Evolutionary conservation across 2,888 invertebrate genomes (phyloP).

Genomic region (Meloe dianella): DNA sequence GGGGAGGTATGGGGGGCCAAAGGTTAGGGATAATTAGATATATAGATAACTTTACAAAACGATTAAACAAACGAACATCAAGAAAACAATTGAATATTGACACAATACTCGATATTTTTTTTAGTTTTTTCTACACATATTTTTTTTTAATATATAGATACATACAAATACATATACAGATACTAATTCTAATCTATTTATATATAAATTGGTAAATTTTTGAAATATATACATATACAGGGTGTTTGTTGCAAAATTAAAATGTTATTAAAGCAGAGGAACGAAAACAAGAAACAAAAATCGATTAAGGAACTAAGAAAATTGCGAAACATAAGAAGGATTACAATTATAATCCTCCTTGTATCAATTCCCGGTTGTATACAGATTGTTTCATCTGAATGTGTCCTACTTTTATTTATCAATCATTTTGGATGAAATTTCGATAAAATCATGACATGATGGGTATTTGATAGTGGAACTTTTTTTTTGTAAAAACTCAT

Average conservation of each 20-base stretch:
- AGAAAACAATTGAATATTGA: not conserved
- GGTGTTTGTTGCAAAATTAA: not conserved
- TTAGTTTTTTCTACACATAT: not conserved
- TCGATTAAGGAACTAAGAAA: not conserved
- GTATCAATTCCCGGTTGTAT: not conserved
- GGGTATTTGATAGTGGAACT: too few species aligned
- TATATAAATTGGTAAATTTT: not conserved
- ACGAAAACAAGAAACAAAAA: not conserved
- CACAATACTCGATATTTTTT: not conserved
- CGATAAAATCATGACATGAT: too few species aligned
- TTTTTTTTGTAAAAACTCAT: too few species aligned
- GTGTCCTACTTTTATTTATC: not conserved
- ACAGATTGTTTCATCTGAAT: not conserved
- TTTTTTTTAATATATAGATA: not conserved
- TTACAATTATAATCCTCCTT: not conserved
- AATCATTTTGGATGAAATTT: not conserved
- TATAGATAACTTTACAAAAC: not conserved
- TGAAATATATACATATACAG: not conserved
- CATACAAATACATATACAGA: not conserved
- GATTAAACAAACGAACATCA: conserved; percentile 3
- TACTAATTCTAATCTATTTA: not conserved
- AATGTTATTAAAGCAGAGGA: not conserved
- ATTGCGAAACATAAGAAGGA: not conserved
- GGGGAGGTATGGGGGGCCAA: too few species aligned
- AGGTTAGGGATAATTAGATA: too few species aligned